phyloP scores from a whole-genome alignment of 1,140 invertebrate species.

The Zaprionus capensis region DNA sequence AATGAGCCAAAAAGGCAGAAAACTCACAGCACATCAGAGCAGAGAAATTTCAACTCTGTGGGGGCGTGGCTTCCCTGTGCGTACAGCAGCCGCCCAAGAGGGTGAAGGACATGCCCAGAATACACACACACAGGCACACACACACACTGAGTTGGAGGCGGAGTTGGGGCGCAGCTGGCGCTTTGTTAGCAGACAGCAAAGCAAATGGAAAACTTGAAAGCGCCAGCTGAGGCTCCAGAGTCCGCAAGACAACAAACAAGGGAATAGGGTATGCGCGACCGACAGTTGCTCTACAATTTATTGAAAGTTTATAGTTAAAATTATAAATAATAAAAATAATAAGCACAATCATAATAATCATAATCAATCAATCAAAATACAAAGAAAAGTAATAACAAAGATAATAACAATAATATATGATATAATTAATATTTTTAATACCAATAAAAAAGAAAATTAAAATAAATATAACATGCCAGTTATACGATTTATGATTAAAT shows the following conservation, averaged over 20 bases:
- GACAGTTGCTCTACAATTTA: conserved; percentile 1
- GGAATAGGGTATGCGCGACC: not conserved
- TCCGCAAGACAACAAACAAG: conserved; percentile 21
- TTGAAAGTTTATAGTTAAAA: not conserved
- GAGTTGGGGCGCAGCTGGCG: conserved; percentile 61
- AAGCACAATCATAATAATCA: no score
- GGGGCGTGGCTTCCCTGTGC: not conserved
- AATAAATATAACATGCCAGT: not conserved
- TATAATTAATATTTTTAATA: not conserved
- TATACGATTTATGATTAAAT: not conserved
- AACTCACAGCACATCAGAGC: not conserved
- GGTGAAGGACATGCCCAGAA: not conserved
- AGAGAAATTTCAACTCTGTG: not conserved
- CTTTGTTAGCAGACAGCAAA: conserved; percentile 43
- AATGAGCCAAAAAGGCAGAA: not conserved
- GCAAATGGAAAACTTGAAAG: conserved; percentile 62
- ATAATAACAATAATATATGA: not conserved
- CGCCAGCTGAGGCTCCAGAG: conserved; percentile 60
- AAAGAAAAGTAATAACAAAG: not conserved
- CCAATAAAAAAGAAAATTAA: not conserved
- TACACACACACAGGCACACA: not conserved
- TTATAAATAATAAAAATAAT: no score
- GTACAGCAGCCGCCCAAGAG: conserved; percentile 1
- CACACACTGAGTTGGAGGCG: conserved; percentile 13
- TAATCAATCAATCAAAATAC: no score